Percentiles rank a stretch among this genome's conserved stretches.
Evolutionary conservation across 2,113 vertebrate species (phyloP).

Genomic region (Leptocoma aspasia): DNA sequence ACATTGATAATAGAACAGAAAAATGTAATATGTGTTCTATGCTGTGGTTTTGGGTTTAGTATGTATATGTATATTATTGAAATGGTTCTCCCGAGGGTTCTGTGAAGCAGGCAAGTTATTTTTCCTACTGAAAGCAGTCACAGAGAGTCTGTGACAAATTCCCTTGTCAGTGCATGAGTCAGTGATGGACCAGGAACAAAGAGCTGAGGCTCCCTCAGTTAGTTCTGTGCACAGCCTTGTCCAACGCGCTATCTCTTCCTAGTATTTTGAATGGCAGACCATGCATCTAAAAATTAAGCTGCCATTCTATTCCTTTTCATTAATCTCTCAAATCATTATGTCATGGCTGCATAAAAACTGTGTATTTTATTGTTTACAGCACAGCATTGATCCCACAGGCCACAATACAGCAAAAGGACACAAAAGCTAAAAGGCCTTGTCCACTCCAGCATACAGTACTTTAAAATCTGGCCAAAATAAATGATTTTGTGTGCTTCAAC

Average conservation of each 20-base stretch:
- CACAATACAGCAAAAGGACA: not conserved
- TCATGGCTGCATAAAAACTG: not conserved
- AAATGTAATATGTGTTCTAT: not conserved
- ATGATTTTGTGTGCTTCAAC: not conserved
- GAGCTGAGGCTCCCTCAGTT: not conserved
- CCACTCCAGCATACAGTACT: not conserved
- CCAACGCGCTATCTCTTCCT: not conserved
- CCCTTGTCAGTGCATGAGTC: accelerated
- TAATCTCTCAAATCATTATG: not conserved
- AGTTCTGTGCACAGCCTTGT: not conserved
- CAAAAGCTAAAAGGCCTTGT: not conserved
- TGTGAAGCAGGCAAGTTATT: not conserved
- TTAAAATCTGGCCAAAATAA: not conserved
- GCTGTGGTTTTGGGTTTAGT: not conserved
- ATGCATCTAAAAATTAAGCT: slow-evolving; percentile 4
- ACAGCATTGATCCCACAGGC: not conserved
- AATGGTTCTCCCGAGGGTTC: not conserved
- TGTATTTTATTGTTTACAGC: not conserved
- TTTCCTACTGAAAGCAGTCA: not conserved
- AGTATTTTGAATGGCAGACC: not conserved
- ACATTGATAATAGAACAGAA: accelerated
- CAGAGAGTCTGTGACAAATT: not conserved
- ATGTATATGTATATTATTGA: not conserved
- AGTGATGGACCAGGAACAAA: not conserved
- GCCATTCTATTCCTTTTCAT: not conserved